Conservation (phyloP, 2,797 vertebrate species). For the Alfaro cultratus region DNA sequence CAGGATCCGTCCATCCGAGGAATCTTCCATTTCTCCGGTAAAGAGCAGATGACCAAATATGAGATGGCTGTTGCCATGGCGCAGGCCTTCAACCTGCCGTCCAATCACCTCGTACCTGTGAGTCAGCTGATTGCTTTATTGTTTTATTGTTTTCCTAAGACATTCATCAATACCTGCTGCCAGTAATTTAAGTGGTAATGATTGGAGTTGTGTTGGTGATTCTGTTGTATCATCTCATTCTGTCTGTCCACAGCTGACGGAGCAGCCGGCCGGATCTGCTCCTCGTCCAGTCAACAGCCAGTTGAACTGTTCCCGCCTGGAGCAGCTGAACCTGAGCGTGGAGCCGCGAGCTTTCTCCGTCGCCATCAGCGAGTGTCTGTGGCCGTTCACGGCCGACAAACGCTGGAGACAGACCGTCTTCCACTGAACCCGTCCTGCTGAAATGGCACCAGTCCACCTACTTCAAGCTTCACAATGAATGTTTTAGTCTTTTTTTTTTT, state of each 20-base stretch:
- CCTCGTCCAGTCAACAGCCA: slow-evolving; percentile 89
- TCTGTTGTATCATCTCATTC: not conserved
- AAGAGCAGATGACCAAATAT: slow-evolving; percentile 97
- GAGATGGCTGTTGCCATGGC: slow-evolving; percentile 93
- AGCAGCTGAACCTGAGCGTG: slow-evolving; percentile 87
- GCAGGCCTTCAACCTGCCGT: slow-evolving; percentile 92
- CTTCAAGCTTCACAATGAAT: not conserved
- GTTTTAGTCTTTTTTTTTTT: not conserved
- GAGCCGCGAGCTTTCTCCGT: slow-evolving; percentile 86
- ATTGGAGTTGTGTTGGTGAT: not conserved
- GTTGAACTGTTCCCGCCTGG: slow-evolving; percentile 90
- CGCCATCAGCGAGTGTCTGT: slow-evolving; percentile 89
- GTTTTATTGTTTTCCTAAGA: not conserved
- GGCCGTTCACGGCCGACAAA: slow-evolving; percentile 95
- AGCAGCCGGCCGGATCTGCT: slow-evolving; percentile 83
- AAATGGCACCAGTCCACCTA: not conserved
- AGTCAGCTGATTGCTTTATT: not conserved
- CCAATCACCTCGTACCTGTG: slow-evolving; percentile 91
- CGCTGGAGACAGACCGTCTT: slow-evolving; percentile 96
- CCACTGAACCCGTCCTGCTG: slow-evolving; percentile 80
- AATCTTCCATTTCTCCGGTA: slow-evolving; percentile 93
- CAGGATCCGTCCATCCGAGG: slow-evolving; percentile 91
- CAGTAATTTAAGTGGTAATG: not conserved
- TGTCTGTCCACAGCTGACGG: slow-evolving; percentile 82
- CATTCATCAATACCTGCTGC: not conserved